Base-by-base conservation (phyloP, 2,113 vertebrate genomes). In the Crotalus helleri region DNA sequence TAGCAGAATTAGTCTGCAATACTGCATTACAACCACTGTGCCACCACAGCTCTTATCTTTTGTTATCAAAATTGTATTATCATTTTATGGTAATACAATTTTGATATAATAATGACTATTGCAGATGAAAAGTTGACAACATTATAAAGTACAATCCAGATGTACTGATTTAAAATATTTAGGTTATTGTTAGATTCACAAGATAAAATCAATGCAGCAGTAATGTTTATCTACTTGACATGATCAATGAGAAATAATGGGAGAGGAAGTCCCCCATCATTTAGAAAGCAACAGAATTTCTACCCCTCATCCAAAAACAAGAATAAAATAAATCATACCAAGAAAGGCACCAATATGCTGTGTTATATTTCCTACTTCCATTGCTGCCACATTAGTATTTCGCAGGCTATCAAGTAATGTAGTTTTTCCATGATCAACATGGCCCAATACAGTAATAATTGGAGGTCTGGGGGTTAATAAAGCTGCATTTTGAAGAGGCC, bases 341-440 rank as follows among this genome's bases (percentile, higher is more conserved):
- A 98, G 97, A 94, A 99, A 99, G 85, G 98, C 98, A 87, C 98
- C 98, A 0, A 98, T 98, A 95, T 99, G 98, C 4, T 99, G 98
- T 0, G 98, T 99, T 95, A 99, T 99, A 95, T 98, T 98, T 94
- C 98, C 98, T 51, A 97, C 98, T 94, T 99, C 99, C 92, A 94
- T 97, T 0, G 98, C 94, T 0, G 97, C 98, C 90, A 99, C 97
- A 7, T 99, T 99, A 92, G 98, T 99, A 97, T 98, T 98, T 93
- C 99, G 96, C 39, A 99, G 97, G 54, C 98, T 98, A 98, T 99
- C 99, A 92, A 99, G 98, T 61, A 99, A 96, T 0, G 99, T 99
- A 0, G 99, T 99, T 95, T 99, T 99, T 12, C 99, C 99, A 33
- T 99, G 99, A 94, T 99, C 99, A 88, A 99, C 99, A 1, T 99